Base-by-base conservation (phyloP, 2,888 invertebrate genomes). In the Alsophila aescularia region DNA sequence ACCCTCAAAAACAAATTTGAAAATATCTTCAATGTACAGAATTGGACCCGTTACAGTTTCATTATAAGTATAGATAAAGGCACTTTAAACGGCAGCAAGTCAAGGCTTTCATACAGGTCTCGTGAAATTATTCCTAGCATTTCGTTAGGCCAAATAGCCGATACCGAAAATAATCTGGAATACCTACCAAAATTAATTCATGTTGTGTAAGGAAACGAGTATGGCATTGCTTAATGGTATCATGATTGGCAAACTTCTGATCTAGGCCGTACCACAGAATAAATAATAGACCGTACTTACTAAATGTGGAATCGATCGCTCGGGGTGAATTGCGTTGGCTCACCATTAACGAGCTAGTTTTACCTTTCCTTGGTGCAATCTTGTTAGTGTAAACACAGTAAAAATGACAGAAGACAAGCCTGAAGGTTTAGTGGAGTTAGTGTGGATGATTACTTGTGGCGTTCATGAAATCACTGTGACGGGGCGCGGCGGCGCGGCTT, bases 301-400 rank as follows among this genome's bases (percentile, higher is more conserved):
- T 75, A 71, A 73, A 74, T 66, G 68, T 70, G 60, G 70, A 73
- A 79, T 81, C 75, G 77, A 81, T 79, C 64, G 70, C 55, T 67
- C 41, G 36, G 47, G 41, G 63, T 66, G 45, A 58, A 62, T 48
- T 52, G 58, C 62, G 62, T 72, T 75, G 73, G 63, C 73, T 75
- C 64, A 73, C 67, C 68, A 72, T 75, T 73, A 76, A 76, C 70
- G 66, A 75, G 75, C 70, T 76, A 72, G 65, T 69, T 72, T 77
- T 72, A 69, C 71, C 70, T 70, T 75, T 66, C 60, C 47, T 56
- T 52, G 44, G 45, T 45, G 18, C 39, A 29, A 40, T 44, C 40
- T 45, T 41, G 29, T 35, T 15, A 14, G 18, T 18, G 9, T 34
- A 39, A 21, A 35, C 13, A 44, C 10, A 24, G 13, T 35, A 31